Evolutionary conservation across 53 echinoderm and acorn worm genomes (phyloP), one percentile per base, ranked within the genome.

Genomic region (Patiria pectinifera): DNA sequence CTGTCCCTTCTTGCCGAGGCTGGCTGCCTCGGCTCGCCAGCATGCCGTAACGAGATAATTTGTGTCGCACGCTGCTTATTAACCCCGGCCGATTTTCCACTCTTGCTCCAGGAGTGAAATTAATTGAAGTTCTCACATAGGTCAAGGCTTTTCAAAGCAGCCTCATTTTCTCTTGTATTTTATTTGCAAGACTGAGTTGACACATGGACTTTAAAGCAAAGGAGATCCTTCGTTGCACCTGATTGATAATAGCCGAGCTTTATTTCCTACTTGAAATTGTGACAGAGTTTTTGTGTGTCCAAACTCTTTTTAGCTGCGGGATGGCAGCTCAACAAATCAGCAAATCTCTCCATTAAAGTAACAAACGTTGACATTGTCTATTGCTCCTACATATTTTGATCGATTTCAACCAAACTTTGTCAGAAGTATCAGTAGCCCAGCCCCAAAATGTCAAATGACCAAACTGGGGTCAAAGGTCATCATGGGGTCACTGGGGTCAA

Each of bases 11-110:
- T 45, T 16, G 14, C 80, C 16, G 24, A 47, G 45, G 16, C 11
- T 0, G 59, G 60, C n/a, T 2, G 13, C 21, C 82, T 25, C 21
- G 12, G 22, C 71, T 16, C 0, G 72, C 44, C 88, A 77, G 88
- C 88, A 43, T 78, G 77, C 60, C 44, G 19, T 78, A 88, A 88
- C 77, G 16, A 88, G 88, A 78, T 88, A 88, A 88, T 78, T 88
- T 78, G 77, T 78, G 88, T 77, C 88, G 88, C 88, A 78, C 62
- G 88, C 88, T 78, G 78, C 19, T 59, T 16, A 78, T 88, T 88
- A 88, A 88, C 78, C 86, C 78, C 78, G 26, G 35, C 18, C 22
- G 24, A 77, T 77, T 76, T 35, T 88, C 88, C 62, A 88, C 77
- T 88, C 59, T 77, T 88, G 26, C 21, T 21, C 62, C 61, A 53